Percentiles rank a stretch among this genome's conserved stretches.
These are phyloP conservation scores for Tamias sibiricus DNA, from an alignment of 2,113 vertebrate species.

Conservation along the genomic window DNA sequence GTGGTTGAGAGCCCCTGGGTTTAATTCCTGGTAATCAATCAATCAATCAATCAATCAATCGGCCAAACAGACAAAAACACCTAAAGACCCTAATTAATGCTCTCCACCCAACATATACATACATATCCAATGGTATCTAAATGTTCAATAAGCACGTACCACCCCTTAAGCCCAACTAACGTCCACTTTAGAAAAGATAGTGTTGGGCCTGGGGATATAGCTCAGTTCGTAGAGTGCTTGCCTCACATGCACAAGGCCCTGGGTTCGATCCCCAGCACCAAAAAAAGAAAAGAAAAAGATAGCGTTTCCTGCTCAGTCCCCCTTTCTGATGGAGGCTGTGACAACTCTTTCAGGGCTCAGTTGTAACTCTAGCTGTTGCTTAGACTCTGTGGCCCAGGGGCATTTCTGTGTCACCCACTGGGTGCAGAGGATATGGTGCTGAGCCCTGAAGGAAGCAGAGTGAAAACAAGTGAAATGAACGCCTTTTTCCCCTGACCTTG, in stretches of 20 bases:
- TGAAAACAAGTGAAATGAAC: background rate
- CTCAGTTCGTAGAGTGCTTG: too few species aligned
- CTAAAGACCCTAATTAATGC: background rate
- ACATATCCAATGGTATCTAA: background rate
- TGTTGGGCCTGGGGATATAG: too few species aligned
- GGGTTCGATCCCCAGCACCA: too few species aligned
- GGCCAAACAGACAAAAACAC: background rate
- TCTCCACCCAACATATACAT: background rate
- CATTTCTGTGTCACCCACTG: background rate
- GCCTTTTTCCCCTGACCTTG: background rate
- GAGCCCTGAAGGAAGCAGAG: background rate
- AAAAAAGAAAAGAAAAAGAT: too few species aligned
- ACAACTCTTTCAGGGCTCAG: background rate
- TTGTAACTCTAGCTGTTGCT: background rate
- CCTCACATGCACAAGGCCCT: too few species aligned
- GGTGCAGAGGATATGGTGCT: background rate
- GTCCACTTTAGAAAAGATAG: background rate
- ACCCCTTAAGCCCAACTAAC: fast-evolving
- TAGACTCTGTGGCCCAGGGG: background rate
- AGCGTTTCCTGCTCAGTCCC: background rate
- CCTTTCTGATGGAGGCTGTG: background rate
- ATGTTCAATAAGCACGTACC: background rate
- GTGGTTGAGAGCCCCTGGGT: background rate
- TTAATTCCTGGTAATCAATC: background rate
- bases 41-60: background rate